These are phyloP conservation scores for Squalus acanthias DNA, from an alignment of 2,797 vertebrate genomes.

Conservation along the genomic window DNA sequence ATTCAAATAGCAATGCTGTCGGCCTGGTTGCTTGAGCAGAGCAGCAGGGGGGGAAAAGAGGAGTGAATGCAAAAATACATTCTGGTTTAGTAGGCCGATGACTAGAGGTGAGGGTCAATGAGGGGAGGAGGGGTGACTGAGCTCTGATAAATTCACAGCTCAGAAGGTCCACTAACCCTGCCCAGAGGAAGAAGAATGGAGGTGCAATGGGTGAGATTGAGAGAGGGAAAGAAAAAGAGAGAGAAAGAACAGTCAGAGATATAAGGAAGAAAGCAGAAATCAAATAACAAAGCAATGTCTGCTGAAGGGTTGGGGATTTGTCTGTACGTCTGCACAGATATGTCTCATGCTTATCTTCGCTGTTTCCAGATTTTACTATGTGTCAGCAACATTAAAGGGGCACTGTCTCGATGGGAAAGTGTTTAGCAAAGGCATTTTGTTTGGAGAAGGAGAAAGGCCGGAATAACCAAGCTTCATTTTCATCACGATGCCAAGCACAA, in stretches of 20 bases:
- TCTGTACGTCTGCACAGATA: not conserved
- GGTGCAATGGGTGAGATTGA: too few relatives aligned
- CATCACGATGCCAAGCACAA: not conserved
- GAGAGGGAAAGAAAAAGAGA: not conserved
- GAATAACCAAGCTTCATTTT: not conserved
- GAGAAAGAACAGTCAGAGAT: not conserved
- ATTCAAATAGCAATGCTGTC: conserved; percentile 13
- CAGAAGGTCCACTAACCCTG: not conserved
- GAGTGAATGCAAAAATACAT: not conserved
- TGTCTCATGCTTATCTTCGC: not conserved
- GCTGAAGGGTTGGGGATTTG: not conserved
- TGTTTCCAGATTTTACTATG: not conserved
- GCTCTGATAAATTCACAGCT: not conserved
- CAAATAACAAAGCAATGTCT: not conserved
- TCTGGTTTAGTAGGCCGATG: not conserved
- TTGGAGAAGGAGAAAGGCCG: not conserved
- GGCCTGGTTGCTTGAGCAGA: not conserved
- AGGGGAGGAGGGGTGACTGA: not conserved
- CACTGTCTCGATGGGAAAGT: not conserved
- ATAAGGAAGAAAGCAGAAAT: not conserved
- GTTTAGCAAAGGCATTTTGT: not conserved
- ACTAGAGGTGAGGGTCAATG: conserved; percentile 2
- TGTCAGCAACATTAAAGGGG: not conserved
- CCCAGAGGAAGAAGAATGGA: not conserved
- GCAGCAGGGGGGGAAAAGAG: not conserved